A percentile compares a stretch with the other conserved stretches of the same genome.
phyloP scores from a whole-genome alignment of 1,140 invertebrate genomes.

The Lordiphosa collinella region DNA sequence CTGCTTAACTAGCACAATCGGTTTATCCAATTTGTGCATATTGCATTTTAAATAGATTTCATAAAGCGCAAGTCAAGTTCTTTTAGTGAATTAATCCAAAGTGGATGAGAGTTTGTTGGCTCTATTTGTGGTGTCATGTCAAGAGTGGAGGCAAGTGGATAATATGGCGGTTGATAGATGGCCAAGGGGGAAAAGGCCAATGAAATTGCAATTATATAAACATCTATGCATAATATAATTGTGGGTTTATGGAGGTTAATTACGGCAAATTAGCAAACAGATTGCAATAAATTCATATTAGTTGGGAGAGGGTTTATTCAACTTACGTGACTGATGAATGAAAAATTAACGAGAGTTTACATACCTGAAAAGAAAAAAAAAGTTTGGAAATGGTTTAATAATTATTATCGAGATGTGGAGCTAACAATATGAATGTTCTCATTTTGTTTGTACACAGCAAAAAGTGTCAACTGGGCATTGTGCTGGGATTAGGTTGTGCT shows the following conservation, averaged over 20 bases:
- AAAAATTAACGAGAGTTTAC: constrained; percentile 27
- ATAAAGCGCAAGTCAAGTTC: constrained; percentile 28
- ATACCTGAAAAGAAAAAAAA: constrained; percentile 55
- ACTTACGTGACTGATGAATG: background rate
- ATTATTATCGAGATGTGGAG: no score
- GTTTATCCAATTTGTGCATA: constrained; percentile 21
- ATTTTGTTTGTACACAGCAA: no score
- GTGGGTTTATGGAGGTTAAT: constrained; percentile 49
- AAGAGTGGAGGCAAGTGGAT: constrained; percentile 27
- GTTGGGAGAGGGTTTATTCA: no score
- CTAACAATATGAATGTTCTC: no score
- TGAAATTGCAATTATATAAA: constrained; percentile 48
- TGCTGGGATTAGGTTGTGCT: constrained; percentile 2
- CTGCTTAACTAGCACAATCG: constrained; percentile 2
- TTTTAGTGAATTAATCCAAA: background rate
- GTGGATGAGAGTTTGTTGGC: constrained; percentile 26
- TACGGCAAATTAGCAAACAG: constrained; percentile 57
- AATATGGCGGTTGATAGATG: background rate
- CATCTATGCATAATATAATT: constrained; percentile 10
- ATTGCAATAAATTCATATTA: constrained; percentile 30
- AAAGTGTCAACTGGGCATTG: background rate
- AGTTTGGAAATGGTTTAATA: background rate
- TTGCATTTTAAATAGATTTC: constrained; percentile 52
- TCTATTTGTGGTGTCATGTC: constrained; percentile 30
- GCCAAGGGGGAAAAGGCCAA: constrained; percentile 11